phyloP scores from a whole-genome alignment of 37 sponge, comb jelly and placozoan genomes.

The Beroe ovata region DNA sequence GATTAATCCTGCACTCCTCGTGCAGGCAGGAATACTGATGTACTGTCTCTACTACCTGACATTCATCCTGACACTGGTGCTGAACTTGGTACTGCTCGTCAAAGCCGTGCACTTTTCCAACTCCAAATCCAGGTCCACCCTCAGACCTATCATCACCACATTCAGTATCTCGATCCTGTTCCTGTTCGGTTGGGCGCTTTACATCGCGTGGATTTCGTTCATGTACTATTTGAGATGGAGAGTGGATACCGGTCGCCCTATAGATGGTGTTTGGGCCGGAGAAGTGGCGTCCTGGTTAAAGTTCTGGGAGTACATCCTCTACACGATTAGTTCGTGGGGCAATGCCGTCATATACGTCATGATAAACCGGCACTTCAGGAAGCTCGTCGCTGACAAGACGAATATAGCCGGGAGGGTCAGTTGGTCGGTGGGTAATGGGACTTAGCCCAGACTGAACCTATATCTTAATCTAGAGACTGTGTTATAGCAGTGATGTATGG shows the following conservation, averaged over 20 bases:
- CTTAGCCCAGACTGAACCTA: too few relatives aligned
- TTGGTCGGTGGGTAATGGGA: too few relatives aligned
- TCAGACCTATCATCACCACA: conserved; percentile 4
- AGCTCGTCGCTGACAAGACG: too few relatives aligned
- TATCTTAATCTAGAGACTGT: too few relatives aligned
- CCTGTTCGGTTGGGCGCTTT: conserved; percentile 10
- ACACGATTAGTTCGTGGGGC: conserved; percentile 35
- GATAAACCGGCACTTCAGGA: conserved; percentile 13
- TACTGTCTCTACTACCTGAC: not conserved
- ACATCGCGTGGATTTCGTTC: conserved; percentile 33
- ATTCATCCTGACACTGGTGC: not conserved
- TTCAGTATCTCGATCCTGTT: conserved; percentile 22
- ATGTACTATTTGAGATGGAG: not conserved
- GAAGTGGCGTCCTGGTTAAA: not conserved
- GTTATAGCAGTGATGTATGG: too few relatives aligned
- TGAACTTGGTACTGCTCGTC: conserved; percentile 11
- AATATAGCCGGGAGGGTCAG: too few relatives aligned
- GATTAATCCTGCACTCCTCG: too few relatives aligned
- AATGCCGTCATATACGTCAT: conserved; percentile 20
- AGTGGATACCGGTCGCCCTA: not conserved
- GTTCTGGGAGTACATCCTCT: conserved; percentile 34
- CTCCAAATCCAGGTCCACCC: not conserved
- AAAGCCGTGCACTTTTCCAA: not conserved
- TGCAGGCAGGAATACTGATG: conserved; percentile 28
- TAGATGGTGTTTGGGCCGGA: not conserved